phyloP scores from a whole-genome alignment of 2,888 invertebrate species.

The Polia nebulosa region DNA sequence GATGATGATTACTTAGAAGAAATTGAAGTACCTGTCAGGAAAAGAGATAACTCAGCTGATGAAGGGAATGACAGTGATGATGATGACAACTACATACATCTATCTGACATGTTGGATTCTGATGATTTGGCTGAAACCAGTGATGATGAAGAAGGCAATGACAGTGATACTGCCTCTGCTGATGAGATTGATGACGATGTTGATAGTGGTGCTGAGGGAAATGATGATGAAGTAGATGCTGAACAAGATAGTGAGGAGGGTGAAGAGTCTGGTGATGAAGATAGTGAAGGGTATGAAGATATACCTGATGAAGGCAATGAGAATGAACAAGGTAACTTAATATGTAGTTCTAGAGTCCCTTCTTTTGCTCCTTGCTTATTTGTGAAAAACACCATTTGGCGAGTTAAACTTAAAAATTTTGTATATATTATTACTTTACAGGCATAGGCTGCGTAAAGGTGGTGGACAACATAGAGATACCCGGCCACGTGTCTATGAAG shows the following conservation, averaged over 20 bases:
- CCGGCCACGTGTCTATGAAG: slow-evolving; percentile 74
- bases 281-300: slow-evolving; percentile 50
- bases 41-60: slow-evolving; percentile 76
- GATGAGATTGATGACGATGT: slow-evolving; percentile 62
- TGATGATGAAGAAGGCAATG: slow-evolving; percentile 64
- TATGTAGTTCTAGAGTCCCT: not conserved
- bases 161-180: slow-evolving; percentile 51
- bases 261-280: slow-evolving; percentile 31
- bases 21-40: slow-evolving; percentile 81
- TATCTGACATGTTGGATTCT: slow-evolving; percentile 84
- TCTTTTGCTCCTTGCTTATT: too few species aligned
- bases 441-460: slow-evolving; percentile 92
- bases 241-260: slow-evolving; percentile 19
- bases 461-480: slow-evolving; percentile 88
- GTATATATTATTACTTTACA: slow-evolving; percentile 70
- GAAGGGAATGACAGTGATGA: slow-evolving; percentile 84
- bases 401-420: too few species aligned
- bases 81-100: slow-evolving; percentile 80
- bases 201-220: slow-evolving; percentile 50
- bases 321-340: slow-evolving; percentile 68
- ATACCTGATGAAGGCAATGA: slow-evolving; percentile 70
- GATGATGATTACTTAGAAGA: slow-evolving; percentile 82
- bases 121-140: slow-evolving; percentile 79
- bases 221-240: slow-evolving; percentile 52
- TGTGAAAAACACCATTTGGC: too few species aligned